Evolutionary conservation across 2,113 vertebrate species (phyloP).

Genomic region (Pungitius pungitius): DNA sequence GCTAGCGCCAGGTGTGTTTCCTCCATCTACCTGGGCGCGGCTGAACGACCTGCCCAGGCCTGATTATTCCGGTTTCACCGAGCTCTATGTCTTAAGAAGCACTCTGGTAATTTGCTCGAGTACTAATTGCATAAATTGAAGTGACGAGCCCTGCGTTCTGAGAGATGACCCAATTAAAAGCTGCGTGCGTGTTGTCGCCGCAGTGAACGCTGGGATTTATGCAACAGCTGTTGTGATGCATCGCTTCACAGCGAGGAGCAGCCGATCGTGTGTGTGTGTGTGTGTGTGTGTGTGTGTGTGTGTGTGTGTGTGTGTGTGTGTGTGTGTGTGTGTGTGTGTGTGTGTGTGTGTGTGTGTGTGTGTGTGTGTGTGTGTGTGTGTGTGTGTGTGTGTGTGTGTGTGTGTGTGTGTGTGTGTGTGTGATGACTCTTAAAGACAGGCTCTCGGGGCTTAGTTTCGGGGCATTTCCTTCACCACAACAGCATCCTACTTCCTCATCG

Average conservation of each 20-base stretch:
- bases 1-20: slow-evolving; percentile 42
- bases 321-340: no score
- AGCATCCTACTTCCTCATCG: slow-evolving; percentile 51
- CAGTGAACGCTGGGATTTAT: not conserved
- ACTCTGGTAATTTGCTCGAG: not conserved
- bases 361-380: no score
- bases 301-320: no score
- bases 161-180: not conserved
- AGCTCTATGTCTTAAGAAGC: not conserved
- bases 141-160: not conserved
- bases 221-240: not conserved
- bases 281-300: no score
- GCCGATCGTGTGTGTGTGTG: no score
- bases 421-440: no score
- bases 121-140: not conserved
- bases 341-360: no score
- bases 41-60: slow-evolving; percentile 43
- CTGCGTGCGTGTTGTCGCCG: not conserved
- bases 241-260: not conserved
- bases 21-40: slow-evolving; percentile 56
- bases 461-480: slow-evolving; percentile 54
- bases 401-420: no score
- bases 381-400: no score
- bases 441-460: not conserved
- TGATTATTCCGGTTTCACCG: slow-evolving; percentile 17